phyloP scores from a whole-genome alignment of 1,140 invertebrate genomes.

The Drosophila sucinea region DNA sequence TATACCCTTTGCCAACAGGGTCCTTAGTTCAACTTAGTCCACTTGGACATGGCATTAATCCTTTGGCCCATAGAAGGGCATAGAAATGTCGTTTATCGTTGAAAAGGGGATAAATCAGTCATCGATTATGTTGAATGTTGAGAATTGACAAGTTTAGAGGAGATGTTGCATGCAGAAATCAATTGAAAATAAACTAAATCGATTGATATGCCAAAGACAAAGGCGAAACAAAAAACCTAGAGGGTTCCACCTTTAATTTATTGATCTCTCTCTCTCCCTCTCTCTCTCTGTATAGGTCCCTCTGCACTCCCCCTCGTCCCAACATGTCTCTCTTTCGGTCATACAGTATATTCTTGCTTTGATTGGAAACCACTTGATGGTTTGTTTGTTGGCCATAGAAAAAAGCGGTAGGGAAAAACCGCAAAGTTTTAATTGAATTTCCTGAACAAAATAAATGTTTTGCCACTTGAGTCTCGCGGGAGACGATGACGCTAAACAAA shows the following conservation, averaged over 20 bases:
- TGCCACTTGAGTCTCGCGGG: slow-evolving; percentile 77
- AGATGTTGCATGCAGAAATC: neutral
- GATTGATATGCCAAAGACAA: neutral
- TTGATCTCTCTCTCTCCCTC: slow-evolving; percentile 25
- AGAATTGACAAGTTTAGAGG: neutral
- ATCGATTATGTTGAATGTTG: slow-evolving; percentile 45
- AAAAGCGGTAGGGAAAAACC: slow-evolving; percentile 45
- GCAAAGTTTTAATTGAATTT: slow-evolving; percentile 82
- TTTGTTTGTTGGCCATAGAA: slow-evolving; percentile 49
- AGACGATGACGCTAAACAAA: slow-evolving; percentile 79
- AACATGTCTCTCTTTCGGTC: neutral
- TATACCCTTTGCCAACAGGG: neutral
- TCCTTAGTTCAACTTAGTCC: too few species aligned
- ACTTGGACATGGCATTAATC: too few species aligned
- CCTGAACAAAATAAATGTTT: slow-evolving; percentile 78
- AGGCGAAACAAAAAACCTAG: neutral
- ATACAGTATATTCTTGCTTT: slow-evolving; percentile 60
- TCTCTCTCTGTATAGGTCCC: neutral
- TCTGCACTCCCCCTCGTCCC: neutral
- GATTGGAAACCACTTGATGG: slow-evolving; percentile 74
- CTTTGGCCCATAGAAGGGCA: too few species aligned
- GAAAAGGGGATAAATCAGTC: slow-evolving; percentile 29
- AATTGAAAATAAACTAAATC: neutral
- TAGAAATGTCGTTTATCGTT: too few species aligned
- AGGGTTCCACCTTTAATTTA: slow-evolving; percentile 37